Percentiles rank a stretch among this genome's conserved stretches.
Evolutionary conservation across 2,797 vertebrate genomes (phyloP).

Genomic region (Crenichthys baileyi): DNA sequence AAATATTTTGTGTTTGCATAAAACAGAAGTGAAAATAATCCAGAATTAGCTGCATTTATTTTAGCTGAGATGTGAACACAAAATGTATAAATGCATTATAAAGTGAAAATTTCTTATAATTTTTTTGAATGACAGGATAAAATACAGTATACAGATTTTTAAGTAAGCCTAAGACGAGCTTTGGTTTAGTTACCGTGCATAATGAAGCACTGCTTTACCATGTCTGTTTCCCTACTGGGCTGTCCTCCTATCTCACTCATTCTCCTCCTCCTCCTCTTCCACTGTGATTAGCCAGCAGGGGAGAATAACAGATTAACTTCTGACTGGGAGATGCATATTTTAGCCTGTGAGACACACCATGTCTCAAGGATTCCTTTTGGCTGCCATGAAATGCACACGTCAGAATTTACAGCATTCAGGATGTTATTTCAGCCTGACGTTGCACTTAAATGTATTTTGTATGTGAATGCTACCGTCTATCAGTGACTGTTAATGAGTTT

Average conservation of each 20-base stretch:
- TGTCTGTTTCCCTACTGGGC: slow-evolving; percentile 19
- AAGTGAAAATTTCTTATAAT: not conserved
- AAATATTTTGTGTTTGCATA: not conserved
- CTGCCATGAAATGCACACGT: slow-evolving; percentile 29
- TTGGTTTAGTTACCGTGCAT: not conserved
- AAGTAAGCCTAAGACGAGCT: not conserved
- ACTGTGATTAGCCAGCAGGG: slow-evolving; percentile 53
- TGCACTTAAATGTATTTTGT: slow-evolving; percentile 32
- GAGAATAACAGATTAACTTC: slow-evolving; percentile 62
- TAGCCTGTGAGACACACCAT: slow-evolving; percentile 40
- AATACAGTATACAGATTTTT: not conserved
- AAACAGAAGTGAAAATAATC: not conserved
- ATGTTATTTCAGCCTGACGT: slow-evolving; percentile 6
- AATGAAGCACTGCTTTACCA: not conserved
- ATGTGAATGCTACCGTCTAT: slow-evolving; percentile 23
- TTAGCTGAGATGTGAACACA: too few species aligned
- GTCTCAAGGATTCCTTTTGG: slow-evolving; percentile 34
- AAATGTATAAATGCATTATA: not conserved
- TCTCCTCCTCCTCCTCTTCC: slow-evolving; percentile 18
- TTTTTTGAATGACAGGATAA: too few species aligned
- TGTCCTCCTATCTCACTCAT: slow-evolving; percentile 11
- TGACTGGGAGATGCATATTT: slow-evolving; percentile 53
- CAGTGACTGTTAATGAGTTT: not conserved
- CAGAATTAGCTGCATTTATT: too few species aligned
- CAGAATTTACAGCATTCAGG: slow-evolving; percentile 25